Percentiles rank a stretch among this genome's conserved stretches.
Evolutionary conservation across 1,140 invertebrate species (phyloP).

Genomic region (Eurosta solidaginis): DNA sequence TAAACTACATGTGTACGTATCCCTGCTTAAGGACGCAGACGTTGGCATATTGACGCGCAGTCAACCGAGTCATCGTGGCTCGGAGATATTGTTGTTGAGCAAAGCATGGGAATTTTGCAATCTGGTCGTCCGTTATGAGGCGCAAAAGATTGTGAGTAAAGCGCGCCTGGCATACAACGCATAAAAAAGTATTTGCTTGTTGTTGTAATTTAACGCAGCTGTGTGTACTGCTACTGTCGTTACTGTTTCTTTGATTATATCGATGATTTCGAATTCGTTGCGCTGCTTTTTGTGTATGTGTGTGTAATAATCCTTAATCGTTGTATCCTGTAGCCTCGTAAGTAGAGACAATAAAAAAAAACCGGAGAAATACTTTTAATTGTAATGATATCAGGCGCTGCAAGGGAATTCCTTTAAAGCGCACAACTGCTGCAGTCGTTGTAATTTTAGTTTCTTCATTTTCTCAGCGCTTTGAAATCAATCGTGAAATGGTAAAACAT

Average conservation of each 20-base stretch:
- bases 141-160: not conserved
- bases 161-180: not conserved
- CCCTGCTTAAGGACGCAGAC: too few species aligned
- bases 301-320: constrained; percentile 28
- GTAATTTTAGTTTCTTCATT: not conserved
- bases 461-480: not conserved
- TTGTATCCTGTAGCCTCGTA: constrained; percentile 13
- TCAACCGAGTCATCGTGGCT: not conserved
- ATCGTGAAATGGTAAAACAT: constrained; percentile 11
- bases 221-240: constrained; percentile 14
- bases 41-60: not conserved
- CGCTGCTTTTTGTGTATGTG: too few species aligned
- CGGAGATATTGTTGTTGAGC: not conserved
- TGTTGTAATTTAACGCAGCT: constrained; percentile 16
- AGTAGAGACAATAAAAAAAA: not conserved
- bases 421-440: not conserved
- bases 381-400: not conserved
- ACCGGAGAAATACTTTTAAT: not conserved
- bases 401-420: constrained; percentile 17
- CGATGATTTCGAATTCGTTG: not conserved
- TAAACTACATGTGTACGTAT: not conserved
- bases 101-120: constrained; percentile 45
- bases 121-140: constrained; percentile 35
- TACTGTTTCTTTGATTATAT: not conserved
- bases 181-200: not conserved